phyloP scores from a whole-genome alignment of 1,140 invertebrate species.

The Plutomurus gul region DNA sequence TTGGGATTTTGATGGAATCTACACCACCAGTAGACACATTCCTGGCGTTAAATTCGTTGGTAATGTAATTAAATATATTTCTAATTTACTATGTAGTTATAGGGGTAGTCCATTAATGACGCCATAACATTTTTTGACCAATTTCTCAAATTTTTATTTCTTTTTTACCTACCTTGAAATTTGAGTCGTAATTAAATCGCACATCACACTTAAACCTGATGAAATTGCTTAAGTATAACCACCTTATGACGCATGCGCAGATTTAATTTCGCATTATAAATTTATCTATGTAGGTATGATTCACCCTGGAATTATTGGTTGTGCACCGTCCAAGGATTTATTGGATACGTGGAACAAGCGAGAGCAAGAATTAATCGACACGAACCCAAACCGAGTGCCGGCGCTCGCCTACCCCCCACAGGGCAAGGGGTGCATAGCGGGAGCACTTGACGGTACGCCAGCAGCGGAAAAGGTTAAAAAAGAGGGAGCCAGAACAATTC shows the following conservation, averaged over 20 bases:
- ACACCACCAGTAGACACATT: conserved; percentile 46
- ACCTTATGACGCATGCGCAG: too few relatives aligned
- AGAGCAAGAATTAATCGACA: conserved; percentile 34
- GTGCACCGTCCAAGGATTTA: conserved; percentile 36
- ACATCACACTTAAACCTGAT: neutral
- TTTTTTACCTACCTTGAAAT: too few relatives aligned
- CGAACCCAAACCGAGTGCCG: neutral
- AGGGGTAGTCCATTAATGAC: too few relatives aligned
- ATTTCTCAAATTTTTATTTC: too few relatives aligned
- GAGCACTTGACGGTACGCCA: neutral
- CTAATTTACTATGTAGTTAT: too few relatives aligned
- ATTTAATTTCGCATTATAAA: neutral
- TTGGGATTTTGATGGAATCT: conserved; percentile 50
- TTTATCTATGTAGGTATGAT: conserved; percentile 34
- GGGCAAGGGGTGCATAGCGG: neutral
- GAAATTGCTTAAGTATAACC: neutral
- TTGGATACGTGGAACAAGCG: conserved; percentile 41
- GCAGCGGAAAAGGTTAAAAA: neutral
- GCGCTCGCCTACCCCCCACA: conserved; percentile 27
- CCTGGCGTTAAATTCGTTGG: conserved; percentile 41
- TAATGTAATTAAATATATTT: too few relatives aligned
- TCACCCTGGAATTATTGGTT: conserved; percentile 45
- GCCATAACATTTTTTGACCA: too few relatives aligned
- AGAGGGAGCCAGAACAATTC: conserved; percentile 38
- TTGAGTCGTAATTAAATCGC: too few relatives aligned